Percentiles rank a stretch among this genome's conserved stretches.
These are phyloP conservation scores for Nowickia ferox DNA, from an alignment of 2,888 invertebrate genomes.

Conservation along the genomic window DNA sequence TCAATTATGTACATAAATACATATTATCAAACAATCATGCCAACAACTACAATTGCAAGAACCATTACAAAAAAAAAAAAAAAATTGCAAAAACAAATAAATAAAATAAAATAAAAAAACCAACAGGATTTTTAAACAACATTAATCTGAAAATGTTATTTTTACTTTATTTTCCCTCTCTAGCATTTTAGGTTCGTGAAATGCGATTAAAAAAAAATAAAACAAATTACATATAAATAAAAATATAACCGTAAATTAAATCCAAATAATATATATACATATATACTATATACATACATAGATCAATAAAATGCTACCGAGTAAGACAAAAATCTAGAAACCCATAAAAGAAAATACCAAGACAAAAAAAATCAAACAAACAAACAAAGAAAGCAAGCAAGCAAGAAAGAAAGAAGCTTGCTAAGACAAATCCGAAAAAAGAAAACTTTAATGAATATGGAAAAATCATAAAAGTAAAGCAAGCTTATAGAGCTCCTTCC, in stretches of 20 bases:
- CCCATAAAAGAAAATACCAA: neutral
- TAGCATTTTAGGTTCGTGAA: constrained; percentile 82
- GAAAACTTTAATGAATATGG: neutral
- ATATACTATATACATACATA: neutral
- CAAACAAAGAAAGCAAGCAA: too few relatives aligned
- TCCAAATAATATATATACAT: constrained; percentile 14
- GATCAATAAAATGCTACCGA: constrained; percentile 54
- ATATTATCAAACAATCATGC: constrained; percentile 22
- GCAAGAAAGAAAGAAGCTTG: neutral
- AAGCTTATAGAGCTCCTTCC: constrained; percentile 14
- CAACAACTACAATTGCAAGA: constrained; percentile 48
- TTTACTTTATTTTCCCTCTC: constrained; percentile 83
- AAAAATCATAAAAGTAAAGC: neutral
- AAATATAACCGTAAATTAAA: constrained; percentile 54
- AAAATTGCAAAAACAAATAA: constrained; percentile 46
- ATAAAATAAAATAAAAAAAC: constrained; percentile 68
- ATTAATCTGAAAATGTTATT: constrained; percentile 82
- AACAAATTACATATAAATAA: constrained; percentile 67
- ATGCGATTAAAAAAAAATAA: constrained; percentile 73
- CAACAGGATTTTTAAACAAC: constrained; percentile 77
- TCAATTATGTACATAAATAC: constrained; percentile 8
- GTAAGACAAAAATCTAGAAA: constrained; percentile 33
- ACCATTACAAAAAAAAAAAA: constrained; percentile 3
- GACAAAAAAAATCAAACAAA: constrained; percentile 10
- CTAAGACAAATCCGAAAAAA: neutral